These are phyloP conservation scores for Micromesistius poutassou DNA, from an alignment of 2,797 vertebrate genomes.

Conservation along the genomic window DNA sequence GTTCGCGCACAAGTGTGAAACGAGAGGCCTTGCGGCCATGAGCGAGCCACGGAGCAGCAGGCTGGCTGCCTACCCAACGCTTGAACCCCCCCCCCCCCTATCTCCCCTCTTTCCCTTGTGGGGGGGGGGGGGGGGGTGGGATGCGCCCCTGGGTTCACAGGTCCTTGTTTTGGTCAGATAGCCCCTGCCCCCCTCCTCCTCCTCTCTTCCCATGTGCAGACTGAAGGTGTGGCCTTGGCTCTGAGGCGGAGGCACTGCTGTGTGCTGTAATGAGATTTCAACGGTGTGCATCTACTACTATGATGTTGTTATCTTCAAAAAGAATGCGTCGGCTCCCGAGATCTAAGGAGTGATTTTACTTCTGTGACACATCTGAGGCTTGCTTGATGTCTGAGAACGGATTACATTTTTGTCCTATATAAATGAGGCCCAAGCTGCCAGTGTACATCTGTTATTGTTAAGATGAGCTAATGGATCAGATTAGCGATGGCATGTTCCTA, in stretches of 20 bases:
- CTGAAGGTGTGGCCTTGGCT: not conserved
- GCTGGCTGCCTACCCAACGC: not conserved
- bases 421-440: not conserved
- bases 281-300: not conserved
- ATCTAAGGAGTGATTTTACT: not conserved
- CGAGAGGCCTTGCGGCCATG: not conserved
- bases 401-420: not conserved
- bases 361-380: not conserved
- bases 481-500: not conserved
- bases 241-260: not conserved
- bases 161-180: not conserved
- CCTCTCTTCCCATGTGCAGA: no score
- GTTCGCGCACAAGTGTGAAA: not conserved
- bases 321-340: not conserved
- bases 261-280: not conserved
- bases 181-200: not conserved
- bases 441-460: not conserved
- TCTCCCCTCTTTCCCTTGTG: not conserved
- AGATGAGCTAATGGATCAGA: not conserved
- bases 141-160: not conserved
- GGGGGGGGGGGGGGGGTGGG: not conserved
- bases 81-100: not conserved
- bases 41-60: not conserved
- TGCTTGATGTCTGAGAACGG: not conserved
- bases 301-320: not conserved